Conservation (phyloP, 2,797 vertebrate species). For the Mionectes olivaceus region DNA sequence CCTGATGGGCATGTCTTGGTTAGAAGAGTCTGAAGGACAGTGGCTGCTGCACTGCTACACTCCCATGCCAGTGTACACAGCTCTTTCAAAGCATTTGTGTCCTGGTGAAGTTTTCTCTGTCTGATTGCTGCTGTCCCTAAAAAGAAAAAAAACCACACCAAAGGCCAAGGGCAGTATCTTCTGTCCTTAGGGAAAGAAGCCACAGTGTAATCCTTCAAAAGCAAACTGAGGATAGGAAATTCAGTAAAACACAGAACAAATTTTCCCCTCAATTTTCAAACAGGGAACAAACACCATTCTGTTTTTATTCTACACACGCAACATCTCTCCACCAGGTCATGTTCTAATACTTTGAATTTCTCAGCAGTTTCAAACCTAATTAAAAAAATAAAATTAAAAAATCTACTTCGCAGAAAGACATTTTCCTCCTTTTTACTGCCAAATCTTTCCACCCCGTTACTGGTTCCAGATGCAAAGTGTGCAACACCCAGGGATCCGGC, state of each 20-base stretch:
- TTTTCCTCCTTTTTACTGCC: not conserved
- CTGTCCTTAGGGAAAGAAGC: not conserved
- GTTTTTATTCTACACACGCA: not conserved
- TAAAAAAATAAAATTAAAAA: not conserved
- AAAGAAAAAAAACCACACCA: not conserved
- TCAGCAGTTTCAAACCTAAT: not conserved
- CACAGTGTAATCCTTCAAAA: not conserved
- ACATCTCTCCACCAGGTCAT: not conserved
- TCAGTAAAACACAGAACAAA: not conserved
- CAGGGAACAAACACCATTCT: not conserved
- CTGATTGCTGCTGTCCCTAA: not conserved
- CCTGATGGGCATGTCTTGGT: accelerated
- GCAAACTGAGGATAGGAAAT: not conserved
- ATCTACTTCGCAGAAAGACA: not conserved
- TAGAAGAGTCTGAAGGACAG: not conserved
- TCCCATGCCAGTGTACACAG: accelerated
- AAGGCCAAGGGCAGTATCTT: not conserved
- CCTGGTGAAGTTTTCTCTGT: not conserved
- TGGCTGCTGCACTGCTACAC: accelerated
- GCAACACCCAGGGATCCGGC: not conserved
- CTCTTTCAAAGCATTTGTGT: not conserved
- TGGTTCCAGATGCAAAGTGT: not conserved
- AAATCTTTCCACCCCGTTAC: not conserved
- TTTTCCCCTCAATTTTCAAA: not conserved
- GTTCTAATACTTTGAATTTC: not conserved